phyloP scores from a whole-genome alignment of 2,797 vertebrate genomes.

The Sus cebifrons region DNA sequence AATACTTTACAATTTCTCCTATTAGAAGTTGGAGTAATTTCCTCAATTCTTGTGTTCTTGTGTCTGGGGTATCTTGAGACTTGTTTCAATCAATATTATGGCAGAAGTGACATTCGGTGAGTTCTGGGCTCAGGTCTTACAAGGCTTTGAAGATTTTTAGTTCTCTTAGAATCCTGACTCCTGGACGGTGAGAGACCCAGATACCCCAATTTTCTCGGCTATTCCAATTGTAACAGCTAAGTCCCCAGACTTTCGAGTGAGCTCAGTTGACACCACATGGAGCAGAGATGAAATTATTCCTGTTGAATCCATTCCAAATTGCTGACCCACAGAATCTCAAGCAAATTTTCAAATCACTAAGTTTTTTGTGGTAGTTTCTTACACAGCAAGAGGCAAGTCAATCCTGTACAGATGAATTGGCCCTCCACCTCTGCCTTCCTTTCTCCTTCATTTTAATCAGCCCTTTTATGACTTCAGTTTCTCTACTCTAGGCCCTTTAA shows the following conservation, averaged over 20 bases:
- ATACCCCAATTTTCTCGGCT: neutral
- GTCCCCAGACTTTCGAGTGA: neutral
- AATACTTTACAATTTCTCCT: neutral
- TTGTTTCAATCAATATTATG: neutral
- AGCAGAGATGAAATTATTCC: neutral
- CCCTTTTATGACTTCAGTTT: neutral
- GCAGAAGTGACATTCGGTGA: neutral
- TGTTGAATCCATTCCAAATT: neutral
- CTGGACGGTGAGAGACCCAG: neutral
- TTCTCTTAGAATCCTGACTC: neutral
- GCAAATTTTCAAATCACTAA: neutral
- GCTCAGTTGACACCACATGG: neutral
- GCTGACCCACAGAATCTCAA: neutral
- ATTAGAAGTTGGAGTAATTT: neutral
- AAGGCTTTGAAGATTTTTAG: neutral
- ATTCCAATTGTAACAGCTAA: neutral
- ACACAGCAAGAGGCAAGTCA: neutral
- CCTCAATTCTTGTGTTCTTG: neutral
- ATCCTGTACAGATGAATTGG: neutral
- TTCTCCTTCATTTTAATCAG: slow-evolving; percentile 18
- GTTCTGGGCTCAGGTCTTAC: neutral
- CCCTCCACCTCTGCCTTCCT: neutral
- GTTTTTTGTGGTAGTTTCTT: neutral
- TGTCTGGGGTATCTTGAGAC: neutral
- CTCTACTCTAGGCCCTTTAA: neutral